Base-by-base conservation (phyloP, 1,140 invertebrate species). In the Anastatus disparis region DNA sequence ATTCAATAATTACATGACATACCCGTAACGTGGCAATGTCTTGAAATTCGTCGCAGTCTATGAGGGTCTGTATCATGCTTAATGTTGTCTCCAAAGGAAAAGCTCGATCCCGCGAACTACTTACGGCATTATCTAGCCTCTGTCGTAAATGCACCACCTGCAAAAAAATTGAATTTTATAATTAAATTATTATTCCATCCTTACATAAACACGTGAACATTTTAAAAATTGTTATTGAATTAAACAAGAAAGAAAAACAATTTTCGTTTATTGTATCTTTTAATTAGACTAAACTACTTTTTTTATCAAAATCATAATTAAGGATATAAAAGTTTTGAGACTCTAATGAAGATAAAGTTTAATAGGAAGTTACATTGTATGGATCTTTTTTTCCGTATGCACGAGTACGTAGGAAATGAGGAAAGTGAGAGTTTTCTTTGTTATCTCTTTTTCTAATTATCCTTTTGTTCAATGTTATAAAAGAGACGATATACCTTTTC, bases 41-140 rank as follows among this genome's bases (percentile, higher is more conserved):
- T 86, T 96, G 94, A 88, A 97, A 96, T 79, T 96, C 95, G 85
- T 97, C 95, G 86, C 95, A 97, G 82, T 97, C 94, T 82, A 97
- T 95, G 53, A 97, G 88, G 58, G 93, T 93, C 84, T 93, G 92
- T 76, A 97, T 96, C 93, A 96, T 95, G 74, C 90, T 90, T 72
- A 93, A 78, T 59, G 93, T 91, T 63, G 93, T 89, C 71, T 95
- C 94, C 76, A 94, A 88, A 70, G 93, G 92, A 80, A 95, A 90
- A 70, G 93, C 89, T 66, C 94, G 87, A 85, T 95, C 94, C 80
- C 94, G 89, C 17, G 93, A 94, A 77, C 93, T 95, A 78, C 93
- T 94, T 0, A 67, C 65, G 20, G 93, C 90, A 80, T 91, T 94
- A 83, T 96, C 94, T 78, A 95, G 87, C 78, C 93, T 90, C 81